Percentiles rank a stretch among this genome's conserved stretches.
phyloP scores from a whole-genome alignment of 2,113 vertebrate genomes.

The Entelurus aequoreus region DNA sequence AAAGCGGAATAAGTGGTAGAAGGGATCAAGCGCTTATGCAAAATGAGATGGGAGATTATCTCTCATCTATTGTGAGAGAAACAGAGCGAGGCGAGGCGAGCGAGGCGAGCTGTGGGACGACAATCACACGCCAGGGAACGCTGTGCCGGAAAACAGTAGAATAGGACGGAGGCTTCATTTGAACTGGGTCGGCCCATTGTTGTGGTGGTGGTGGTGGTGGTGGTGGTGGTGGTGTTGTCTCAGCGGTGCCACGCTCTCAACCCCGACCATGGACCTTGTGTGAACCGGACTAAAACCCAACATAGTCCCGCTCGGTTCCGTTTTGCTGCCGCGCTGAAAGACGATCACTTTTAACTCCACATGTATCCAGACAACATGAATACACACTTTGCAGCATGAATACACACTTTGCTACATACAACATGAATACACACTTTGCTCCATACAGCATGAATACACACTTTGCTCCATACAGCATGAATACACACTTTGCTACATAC shows the following conservation, averaged over 20 bases:
- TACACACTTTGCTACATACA: conserved; percentile 66
- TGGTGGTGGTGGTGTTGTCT: conserved; percentile 17
- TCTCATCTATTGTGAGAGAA: conserved; percentile 29
- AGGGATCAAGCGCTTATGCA: conserved; percentile 8
- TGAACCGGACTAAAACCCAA: conserved; percentile 25
- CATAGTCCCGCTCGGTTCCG: conserved; percentile 28
- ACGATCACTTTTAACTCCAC: conserved; percentile 40
- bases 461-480: conserved; percentile 58
- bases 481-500: conserved; percentile 65
- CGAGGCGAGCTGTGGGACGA: conserved; percentile 13
- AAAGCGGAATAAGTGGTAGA: not conserved
- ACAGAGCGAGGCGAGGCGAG: conserved; percentile 21
- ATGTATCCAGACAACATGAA: conserved; percentile 54
- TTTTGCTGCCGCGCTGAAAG: conserved; percentile 26
- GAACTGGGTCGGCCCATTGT: conserved; percentile 29
- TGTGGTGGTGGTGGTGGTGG: conserved; percentile 28
- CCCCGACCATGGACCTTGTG: conserved; percentile 16
- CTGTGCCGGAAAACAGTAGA: conserved; percentile 25
- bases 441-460: too few relatives aligned
- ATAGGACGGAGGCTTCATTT: conserved; percentile 38
- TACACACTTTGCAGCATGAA: conserved; percentile 53
- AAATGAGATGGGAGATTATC: conserved; percentile 39
- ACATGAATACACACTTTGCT: conserved; percentile 52
- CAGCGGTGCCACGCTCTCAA: conserved; percentile 2
- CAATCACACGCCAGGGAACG: conserved; percentile 26